Conservation (phyloP, 53 echinoderm and acorn worm species). For the Glandiceps talaboti region DNA sequence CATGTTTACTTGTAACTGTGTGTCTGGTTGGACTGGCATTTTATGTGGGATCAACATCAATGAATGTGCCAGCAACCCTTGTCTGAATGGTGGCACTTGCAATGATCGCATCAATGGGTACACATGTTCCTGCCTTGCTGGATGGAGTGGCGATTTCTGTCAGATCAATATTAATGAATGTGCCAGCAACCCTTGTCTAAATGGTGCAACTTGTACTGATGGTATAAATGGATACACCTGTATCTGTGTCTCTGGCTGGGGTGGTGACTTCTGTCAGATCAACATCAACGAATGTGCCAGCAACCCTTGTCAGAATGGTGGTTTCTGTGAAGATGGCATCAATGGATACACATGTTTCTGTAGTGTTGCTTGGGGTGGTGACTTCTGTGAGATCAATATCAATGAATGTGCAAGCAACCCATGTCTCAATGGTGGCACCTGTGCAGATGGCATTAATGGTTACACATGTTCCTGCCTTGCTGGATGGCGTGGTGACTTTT, state of each 20-base stretch:
- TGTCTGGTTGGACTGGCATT: neutral
- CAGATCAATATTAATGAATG: neutral
- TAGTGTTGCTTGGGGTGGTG: constrained; percentile 24
- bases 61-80: neutral
- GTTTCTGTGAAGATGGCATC: constrained; percentile 31
- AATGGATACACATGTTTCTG: constrained; percentile 45
- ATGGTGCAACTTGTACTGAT: constrained; percentile 42
- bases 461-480: constrained; percentile 31
- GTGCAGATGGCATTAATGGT: constrained; percentile 27
- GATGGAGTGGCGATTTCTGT: neutral
- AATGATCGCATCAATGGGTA: constrained; percentile 38
- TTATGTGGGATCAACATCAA: neutral
- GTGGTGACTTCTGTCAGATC: constrained; percentile 27
- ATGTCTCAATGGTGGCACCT: constrained; percentile 31
- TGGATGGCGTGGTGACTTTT: constrained; percentile 38
- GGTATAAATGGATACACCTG: constrained; percentile 33
- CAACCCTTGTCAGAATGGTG: constrained; percentile 40
- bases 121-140: constrained; percentile 25
- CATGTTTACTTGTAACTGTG: neutral
- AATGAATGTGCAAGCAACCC: constrained; percentile 44
- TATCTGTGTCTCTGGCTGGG: constrained; percentile 33
- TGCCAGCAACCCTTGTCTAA: neutral
- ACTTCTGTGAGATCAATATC: constrained; percentile 36
- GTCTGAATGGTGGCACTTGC: neutral
- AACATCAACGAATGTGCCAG: constrained; percentile 45